phyloP scores from a whole-genome alignment of 2,113 vertebrate species.

The Melanerpes formicivorus region DNA sequence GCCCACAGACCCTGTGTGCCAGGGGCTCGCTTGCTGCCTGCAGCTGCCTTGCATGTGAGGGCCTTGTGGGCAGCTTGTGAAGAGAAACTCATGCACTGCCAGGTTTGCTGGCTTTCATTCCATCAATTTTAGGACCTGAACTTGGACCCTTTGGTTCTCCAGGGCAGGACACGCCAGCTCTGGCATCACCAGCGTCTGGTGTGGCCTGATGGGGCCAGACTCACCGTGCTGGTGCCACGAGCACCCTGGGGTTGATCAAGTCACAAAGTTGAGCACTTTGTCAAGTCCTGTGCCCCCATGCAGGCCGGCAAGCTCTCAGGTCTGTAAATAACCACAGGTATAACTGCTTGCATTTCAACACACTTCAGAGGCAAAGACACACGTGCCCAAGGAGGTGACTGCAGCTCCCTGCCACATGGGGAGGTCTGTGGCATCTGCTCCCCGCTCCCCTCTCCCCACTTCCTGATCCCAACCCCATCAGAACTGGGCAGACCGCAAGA shows the following conservation, averaged over 20 bases:
- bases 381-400: fast-evolving
- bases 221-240: neutral
- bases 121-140: neutral
- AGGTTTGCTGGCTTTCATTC: fast-evolving
- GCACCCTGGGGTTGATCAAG: neutral
- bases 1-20: neutral
- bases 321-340: neutral
- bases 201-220: neutral
- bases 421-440: neutral
- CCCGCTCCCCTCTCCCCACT: neutral
- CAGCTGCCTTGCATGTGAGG: fast-evolving
- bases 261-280: too few relatives aligned
- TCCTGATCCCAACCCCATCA: fast-evolving
- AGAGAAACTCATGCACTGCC: neutral
- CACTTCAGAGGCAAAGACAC: neutral
- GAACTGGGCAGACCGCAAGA: neutral
- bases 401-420: fast-evolving
- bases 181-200: neutral
- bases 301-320: neutral
- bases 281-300: fast-evolving
- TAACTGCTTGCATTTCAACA: neutral
- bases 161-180: fast-evolving
- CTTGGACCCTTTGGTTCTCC: neutral
- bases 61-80: neutral
- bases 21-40: fast-evolving